These are phyloP conservation scores for Drosophila busckii DNA, from an alignment of 1,140 invertebrate species.

Conservation along the genomic window DNA sequence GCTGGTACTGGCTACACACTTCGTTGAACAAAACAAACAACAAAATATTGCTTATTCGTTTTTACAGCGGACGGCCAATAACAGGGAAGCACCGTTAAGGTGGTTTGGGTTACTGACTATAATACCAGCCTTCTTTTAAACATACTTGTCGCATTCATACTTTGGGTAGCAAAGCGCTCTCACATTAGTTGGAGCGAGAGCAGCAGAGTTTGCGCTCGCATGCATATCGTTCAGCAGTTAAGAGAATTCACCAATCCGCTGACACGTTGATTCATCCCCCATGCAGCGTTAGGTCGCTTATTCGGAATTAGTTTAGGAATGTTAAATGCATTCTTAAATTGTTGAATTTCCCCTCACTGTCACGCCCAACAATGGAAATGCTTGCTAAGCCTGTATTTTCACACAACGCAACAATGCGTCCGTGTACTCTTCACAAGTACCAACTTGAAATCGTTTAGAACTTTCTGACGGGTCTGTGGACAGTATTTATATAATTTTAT, in stretches of 20 bases:
- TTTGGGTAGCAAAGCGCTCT: background rate
- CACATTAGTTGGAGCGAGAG: conserved; percentile 24
- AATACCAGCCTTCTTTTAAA: conserved; percentile 21
- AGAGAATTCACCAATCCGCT: conserved; percentile 40
- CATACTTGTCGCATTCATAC: conserved; percentile 30
- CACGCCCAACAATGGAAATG: conserved; percentile 35
- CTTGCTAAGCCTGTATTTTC: conserved; percentile 59
- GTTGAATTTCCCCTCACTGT: conserved; percentile 49
- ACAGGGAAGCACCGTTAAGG: conserved; percentile 17
- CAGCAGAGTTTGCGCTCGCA: conserved; percentile 7
- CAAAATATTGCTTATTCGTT: conserved; percentile 73
- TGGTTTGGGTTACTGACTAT: conserved; percentile 11
- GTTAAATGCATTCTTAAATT: conserved; percentile 51
- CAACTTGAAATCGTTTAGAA: conserved; percentile 29
- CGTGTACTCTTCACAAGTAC: conserved; percentile 27
- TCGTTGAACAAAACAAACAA: conserved; percentile 72
- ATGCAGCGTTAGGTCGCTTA: conserved; percentile 20
- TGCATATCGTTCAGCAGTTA: conserved; percentile 4
- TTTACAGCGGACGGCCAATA: conserved; percentile 44
- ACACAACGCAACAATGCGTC: conserved; percentile 53
- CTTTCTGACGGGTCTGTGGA: conserved; percentile 21
- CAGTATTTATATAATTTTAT: conserved; percentile 22
- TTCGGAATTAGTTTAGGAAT: conserved; percentile 50
- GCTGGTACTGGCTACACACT: conserved; percentile 73
- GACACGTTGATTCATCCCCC: conserved; percentile 43